Evolutionary conservation across 2,888 invertebrate genomes (phyloP), one percentile per base, ranked within the genome.

Genomic region (Leptura quadrifasciata): DNA sequence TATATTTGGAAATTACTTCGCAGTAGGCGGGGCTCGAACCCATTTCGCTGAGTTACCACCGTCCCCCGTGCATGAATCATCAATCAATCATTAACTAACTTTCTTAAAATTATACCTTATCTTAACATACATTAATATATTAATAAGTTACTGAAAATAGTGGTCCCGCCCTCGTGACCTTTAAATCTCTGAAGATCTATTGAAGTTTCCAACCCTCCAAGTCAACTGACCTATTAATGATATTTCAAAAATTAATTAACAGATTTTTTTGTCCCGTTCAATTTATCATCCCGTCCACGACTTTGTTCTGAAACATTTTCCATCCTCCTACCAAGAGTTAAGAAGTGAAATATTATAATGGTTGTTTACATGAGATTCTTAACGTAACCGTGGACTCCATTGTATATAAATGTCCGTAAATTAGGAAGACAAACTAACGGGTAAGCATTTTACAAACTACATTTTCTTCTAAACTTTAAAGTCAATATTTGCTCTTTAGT

Each of bases 391-490:
- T 69, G n/a, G 68, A 69, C 31, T 54, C 63, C 71, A 72, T 72
- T 72, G 72, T 76, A 69, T 55, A 69, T 72, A 63, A 72, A 64
- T 64, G 58, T 72, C 24, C 55, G 71, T 75, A n/a, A 75, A 75
- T 75, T 75, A 55, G 71, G 65, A 71, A 75, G 64, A 60, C 54
- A 75, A 75, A 75, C 72, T 60, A 61, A 35, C 20, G 12, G 58
- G 57, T 57, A 58, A 69, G 39, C 58, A 35, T 58, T 69, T 69
- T 58, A 69, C 58, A 39, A 69, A 60, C 69, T 60, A 31, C 58
- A 58, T 39, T 68, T 63, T 68, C 68, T 69, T 17, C 24, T 69
- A 58, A 69, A 69, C 58, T 69, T 69, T 58, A 69, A 58, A 69
- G 69, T 58, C 69, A 69, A 69, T 69, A 69, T 58, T 69, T 69